Evolutionary conservation across 2,113 vertebrate species (phyloP).

Genomic region (Odontophorus gujanensis): DNA sequence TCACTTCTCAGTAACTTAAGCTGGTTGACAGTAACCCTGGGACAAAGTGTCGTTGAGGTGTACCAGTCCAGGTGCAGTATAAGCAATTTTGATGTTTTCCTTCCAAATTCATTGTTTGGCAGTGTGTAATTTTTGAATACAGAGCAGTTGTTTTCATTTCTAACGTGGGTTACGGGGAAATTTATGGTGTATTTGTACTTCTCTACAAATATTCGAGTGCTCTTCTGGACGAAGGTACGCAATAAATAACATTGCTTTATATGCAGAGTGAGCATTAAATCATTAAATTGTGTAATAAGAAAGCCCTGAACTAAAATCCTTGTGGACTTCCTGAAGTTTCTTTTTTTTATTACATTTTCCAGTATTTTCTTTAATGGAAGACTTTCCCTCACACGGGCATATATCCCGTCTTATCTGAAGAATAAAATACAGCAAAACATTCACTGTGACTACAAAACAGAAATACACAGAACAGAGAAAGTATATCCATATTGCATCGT

Average conservation of each 20-base stretch:
- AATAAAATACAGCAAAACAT: neutral
- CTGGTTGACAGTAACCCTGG: neutral
- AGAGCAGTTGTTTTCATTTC: constrained; percentile 64
- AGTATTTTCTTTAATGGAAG: constrained; percentile 4
- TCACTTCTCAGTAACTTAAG: neutral
- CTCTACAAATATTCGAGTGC: constrained; percentile 37
- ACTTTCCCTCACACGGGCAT: neutral
- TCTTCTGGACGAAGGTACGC: constrained; percentile 44
- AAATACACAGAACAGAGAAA: neutral
- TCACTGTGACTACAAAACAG: neutral
- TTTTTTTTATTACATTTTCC: constrained; percentile 9
- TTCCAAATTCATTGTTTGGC: constrained; percentile 28
- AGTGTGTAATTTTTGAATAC: constrained; percentile 15
- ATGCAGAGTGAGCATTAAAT: constrained; percentile 33
- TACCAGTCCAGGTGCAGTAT: neutral
- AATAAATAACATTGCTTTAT: constrained; percentile 53
- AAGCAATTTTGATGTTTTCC: constrained; percentile 5
- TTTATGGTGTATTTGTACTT: constrained; percentile 28
- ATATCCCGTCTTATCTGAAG: neutral
- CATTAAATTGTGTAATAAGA: constrained; percentile 38
- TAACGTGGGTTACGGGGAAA: constrained; percentile 23
- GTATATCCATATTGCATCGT: neutral
- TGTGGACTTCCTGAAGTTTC: neutral
- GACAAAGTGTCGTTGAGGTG: neutral
- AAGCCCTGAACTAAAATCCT: constrained; percentile 20